Base-by-base conservation (phyloP, 2,797 vertebrate species). In the Lates japonicus region DNA sequence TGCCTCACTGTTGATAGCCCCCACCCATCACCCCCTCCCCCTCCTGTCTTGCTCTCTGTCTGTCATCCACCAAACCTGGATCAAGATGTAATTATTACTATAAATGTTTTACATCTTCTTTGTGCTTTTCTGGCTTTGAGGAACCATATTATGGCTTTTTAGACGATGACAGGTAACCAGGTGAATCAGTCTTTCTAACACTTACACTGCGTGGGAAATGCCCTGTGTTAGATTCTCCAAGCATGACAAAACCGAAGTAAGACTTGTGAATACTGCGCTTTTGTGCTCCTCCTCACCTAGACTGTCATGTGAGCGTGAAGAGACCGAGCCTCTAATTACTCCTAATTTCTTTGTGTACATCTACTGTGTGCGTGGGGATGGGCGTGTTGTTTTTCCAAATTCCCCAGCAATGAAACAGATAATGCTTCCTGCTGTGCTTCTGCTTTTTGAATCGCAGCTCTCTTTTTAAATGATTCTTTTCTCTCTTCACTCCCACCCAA, bases 361-460 rank as follows among this genome's bases (percentile, higher is more conserved):
- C 1, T 22, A 7, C 10, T 62, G 44, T 19, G 25, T 39, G 35
- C 3, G 33, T 5, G 31, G 37, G 3, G n/a, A 19, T 9, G 55
- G 62, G n/a, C 2, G 12, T 44, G 29, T 25, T 84, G 41, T 82
- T 70, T 51, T 80, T 74, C 52, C 13, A 70, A 75, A 78, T 81
- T 85, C 82, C 41, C 80, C 13, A 1, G 68, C 65, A 74, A 39
- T 83, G 58, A 85, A 88, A 81, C 62, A n/a, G 80, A 91, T 78
- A 58, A 80, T 44, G 35, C 48, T 66, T 81, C 84, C 80, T 84
- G 78, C 73, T 83, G 86, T 39, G 74, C 58, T 76, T 71, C 72
- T 46, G 35, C 69, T 61, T 86, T 85, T 83, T 71, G 66, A 80
- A 71, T 71, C 7, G 0, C 59, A 20, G 60, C 33, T 49, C 57